Base-by-base conservation (phyloP, 2,113 vertebrate genomes). In the Microtus ochrogaster region DNA sequence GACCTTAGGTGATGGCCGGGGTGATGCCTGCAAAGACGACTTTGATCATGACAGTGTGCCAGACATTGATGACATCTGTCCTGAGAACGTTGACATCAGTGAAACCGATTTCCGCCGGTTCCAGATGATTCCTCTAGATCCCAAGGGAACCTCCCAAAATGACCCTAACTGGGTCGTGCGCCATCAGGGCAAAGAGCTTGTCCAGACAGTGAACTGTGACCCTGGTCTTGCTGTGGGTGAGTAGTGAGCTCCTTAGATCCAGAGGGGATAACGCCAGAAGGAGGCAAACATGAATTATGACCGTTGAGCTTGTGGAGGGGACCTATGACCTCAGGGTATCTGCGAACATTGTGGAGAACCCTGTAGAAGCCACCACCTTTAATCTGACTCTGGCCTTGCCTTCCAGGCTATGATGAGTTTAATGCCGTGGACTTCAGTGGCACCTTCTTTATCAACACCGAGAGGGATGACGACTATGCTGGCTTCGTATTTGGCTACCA, bases 111-210 rank as follows among this genome's bases (percentile, higher is more conserved):
- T 99, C 99, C 99, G 99, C 90, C 99, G 99, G 98, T 99, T 99
- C 98, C 99, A 99, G 98, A 99, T 99, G 99, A 99, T 99, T 98
- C 99, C 99, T 74, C 97, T 99, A 70, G 99, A 99, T 98, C 99
- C 99, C 81, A 99, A 99, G 96, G 99, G 99, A 91, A 99, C 99
- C 65, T 99, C 99, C 11, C 99, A 99, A 95, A 99, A 99, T 96
- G 99, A 99, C 97, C 99, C 99, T 91, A 99, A 99, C 98, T 99
- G 99, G 99, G 99, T 99, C 78, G 99, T 99, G 84, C 99, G 99
- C 87, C 99, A 99, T 98, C 99, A 99, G 98, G 99, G 99, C 98
- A 99, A 99, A 98, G 99, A 99, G 93, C 98, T 99, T 94, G 99
- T 99, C 95, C 99, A 99, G 98, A 99, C 99, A 33, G 99, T 99